These are phyloP conservation scores for Mactra quadrangularis DNA, from an alignment of 1,140 invertebrate species.

Conservation along the genomic window DNA sequence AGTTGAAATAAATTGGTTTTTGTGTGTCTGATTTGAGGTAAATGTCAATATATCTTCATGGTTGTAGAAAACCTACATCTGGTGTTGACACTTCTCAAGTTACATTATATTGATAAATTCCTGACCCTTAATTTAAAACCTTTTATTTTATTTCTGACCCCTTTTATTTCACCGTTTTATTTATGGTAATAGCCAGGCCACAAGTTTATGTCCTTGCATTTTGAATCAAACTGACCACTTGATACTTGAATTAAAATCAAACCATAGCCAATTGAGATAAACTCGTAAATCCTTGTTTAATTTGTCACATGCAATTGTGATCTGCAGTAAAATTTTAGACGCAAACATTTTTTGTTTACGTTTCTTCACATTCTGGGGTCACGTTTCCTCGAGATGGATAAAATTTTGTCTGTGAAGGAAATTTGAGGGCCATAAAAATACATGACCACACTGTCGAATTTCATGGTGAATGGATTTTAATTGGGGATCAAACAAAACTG, in stretches of 20 bases:
- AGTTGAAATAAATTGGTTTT: no score
- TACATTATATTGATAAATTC: no score
- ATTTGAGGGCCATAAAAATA: slow-evolving; percentile 42
- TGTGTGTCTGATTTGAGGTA: no score
- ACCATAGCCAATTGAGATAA: slow-evolving; percentile 27
- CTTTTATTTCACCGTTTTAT: slow-evolving; percentile 33
- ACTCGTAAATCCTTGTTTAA: slow-evolving; percentile 43
- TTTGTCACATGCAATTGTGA: slow-evolving; percentile 59
- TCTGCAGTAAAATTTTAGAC: slow-evolving; percentile 27
- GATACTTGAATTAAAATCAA: slow-evolving; percentile 3
- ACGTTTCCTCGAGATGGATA: slow-evolving; percentile 28
- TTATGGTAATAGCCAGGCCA: slow-evolving; percentile 27
- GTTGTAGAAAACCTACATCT: no score
- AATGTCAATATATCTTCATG: no score
- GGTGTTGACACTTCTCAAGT: no score
- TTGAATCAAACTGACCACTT: neutral
- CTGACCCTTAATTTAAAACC: no score
- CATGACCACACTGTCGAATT: slow-evolving; percentile 41
- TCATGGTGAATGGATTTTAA: slow-evolving; percentile 49
- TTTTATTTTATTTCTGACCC: slow-evolving; percentile 17
- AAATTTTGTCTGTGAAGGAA: neutral
- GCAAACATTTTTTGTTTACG: slow-evolving; percentile 23
- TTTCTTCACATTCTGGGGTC: slow-evolving; percentile 22
- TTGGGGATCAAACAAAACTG: slow-evolving; percentile 53
- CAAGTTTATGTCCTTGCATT: slow-evolving; percentile 48